These are phyloP conservation scores for Prosopocoilus inquinatus DNA, from an alignment of 2,888 invertebrate species.

Conservation along the genomic window DNA sequence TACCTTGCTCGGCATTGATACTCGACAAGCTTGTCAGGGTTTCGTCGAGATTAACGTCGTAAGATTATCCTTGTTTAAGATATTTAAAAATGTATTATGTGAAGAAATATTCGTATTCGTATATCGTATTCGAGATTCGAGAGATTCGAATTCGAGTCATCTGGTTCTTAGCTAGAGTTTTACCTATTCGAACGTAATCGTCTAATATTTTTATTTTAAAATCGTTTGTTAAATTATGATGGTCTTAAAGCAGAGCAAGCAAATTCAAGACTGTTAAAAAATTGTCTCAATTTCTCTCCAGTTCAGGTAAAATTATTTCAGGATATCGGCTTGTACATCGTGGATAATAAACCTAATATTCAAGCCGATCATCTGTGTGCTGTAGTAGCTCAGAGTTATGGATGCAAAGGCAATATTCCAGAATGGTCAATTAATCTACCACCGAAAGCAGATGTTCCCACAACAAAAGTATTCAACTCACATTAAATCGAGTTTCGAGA, in stretches of 20 bases:
- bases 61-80: too few relatives aligned
- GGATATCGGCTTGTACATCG: slow-evolving; percentile 61
- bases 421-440: slow-evolving; percentile 38
- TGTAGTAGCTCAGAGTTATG: slow-evolving; percentile 52
- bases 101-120: too few relatives aligned
- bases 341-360: slow-evolving; percentile 55
- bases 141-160: too few relatives aligned
- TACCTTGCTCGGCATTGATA: slow-evolving; percentile 56
- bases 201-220: too few relatives aligned
- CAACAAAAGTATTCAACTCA: neutral
- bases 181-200: too few relatives aligned
- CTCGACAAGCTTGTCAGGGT: slow-evolving; percentile 60
- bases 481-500: neutral
- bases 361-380: slow-evolving; percentile 58
- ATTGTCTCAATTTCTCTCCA: neutral
- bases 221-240: too few relatives aligned
- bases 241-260: neutral
- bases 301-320: slow-evolving; percentile 41
- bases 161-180: too few relatives aligned
- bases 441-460: neutral
- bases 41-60: slow-evolving; percentile 61
- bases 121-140: too few relatives aligned
- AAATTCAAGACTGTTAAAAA: neutral
- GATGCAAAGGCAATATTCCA: slow-evolving; percentile 30
- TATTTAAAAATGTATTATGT: too few relatives aligned